Evolutionary conservation across 2,888 invertebrate genomes (phyloP), one percentile per base, ranked within the genome.

Genomic region (Drosophila setosimentum): DNA sequence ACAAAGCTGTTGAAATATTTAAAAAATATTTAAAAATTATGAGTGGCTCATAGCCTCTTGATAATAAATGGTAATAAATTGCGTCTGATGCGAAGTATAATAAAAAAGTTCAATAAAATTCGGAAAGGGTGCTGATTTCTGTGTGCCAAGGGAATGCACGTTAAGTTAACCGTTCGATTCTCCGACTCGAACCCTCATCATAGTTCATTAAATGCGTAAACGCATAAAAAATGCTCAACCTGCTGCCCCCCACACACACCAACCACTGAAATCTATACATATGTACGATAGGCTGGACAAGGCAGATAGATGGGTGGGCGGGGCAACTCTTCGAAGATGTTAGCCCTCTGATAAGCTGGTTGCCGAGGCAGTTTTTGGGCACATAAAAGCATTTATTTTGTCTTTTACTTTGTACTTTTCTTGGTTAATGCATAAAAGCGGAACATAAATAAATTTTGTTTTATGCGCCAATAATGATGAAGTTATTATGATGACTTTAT

Each of bases 401-500:
- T 86, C 79, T 87, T 82, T 73, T 60, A 81, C 73, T 73, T 76
- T 68, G 76, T 76, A 73, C 75, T 75, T 76, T 49, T 45, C 64
- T 70, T 55, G 71, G 68, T 68, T 80, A 80, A 80, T 80, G 80
- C 81, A 80, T 81, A 79, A 68, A 75, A 73, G 59, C 68, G 60
- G 50, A 75, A 80, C 80, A 82, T 82, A 85, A 83, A 87, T 89
- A 87, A 89, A 89, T 89, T 86, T 84, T 80, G 79, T 88, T 90
- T 90, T 90, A 90, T 88, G 88, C 82, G 83, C 79, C 87, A 89
- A 90, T 90, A 90, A 90, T 87, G 90, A 84, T 86, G 88, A 84
- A 90, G 89, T 89, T 89, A 87, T 89, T 89, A 89, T 83, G 87
- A 89, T 83, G 89, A 86, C 84, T 87, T 84, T 88, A 88, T 89